phyloP scores from a whole-genome alignment of 2,113 vertebrate species.

The Malurus alboscapulatus region DNA sequence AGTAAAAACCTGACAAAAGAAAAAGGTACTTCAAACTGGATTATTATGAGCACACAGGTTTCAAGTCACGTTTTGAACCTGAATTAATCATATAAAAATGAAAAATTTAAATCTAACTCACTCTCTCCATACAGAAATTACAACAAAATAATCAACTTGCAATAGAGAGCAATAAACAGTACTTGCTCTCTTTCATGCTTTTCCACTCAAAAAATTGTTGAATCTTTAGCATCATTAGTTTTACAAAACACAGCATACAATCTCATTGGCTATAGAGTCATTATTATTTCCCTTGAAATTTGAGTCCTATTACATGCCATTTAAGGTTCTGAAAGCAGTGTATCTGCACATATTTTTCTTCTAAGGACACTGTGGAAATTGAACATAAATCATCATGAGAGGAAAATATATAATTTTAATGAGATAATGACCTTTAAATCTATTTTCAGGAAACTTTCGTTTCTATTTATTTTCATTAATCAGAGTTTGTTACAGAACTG shows the following conservation, averaged over 20 bases:
- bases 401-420: conserved; percentile 50
- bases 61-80: background rate
- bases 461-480: conserved; percentile 54
- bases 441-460: conserved; percentile 34
- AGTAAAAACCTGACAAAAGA: conserved; percentile 2
- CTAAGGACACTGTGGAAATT: conserved; percentile 23
- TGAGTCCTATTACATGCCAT: background rate
- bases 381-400: conserved; percentile 33
- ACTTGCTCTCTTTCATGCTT: background rate
- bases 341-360: conserved; percentile 41
- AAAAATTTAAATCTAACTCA: background rate
- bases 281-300: conserved; percentile 22
- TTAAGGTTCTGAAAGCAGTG: conserved; percentile 38
- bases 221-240: background rate
- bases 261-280: background rate
- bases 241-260: background rate
- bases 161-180: background rate
- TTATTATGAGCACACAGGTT: background rate
- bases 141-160: background rate
- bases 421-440: conserved; percentile 49
- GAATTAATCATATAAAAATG: background rate
- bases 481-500: background rate
- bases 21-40: background rate
- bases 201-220: background rate
- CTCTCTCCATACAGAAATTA: background rate